phyloP scores from a whole-genome alignment of 2,797 vertebrate genomes.

The Todus mexicanus region DNA sequence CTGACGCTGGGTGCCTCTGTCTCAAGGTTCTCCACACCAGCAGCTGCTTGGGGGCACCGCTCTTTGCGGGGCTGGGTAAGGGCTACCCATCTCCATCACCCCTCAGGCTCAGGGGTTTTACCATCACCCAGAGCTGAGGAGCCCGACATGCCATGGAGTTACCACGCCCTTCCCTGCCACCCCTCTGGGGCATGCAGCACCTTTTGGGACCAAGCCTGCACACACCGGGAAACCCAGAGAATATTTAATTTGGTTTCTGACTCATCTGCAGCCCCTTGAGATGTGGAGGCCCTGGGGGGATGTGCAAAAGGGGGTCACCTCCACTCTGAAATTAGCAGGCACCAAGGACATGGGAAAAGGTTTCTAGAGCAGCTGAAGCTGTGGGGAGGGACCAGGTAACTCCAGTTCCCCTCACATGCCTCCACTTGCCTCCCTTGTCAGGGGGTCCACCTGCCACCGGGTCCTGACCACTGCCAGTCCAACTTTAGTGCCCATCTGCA shows the following conservation, averaged over 20 bases:
- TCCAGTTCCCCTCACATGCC: neutral
- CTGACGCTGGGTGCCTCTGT: neutral
- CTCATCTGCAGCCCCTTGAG: neutral
- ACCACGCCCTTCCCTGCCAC: accelerated
- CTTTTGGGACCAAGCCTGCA: neutral
- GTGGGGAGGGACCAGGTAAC: neutral
- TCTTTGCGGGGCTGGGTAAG: neutral
- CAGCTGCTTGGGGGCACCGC: neutral
- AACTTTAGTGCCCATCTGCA: neutral
- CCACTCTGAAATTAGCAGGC: constrained; percentile 39
- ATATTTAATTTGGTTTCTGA: constrained; percentile 16
- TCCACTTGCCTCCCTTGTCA: neutral
- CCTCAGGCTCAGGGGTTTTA: neutral
- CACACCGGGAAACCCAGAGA: neutral
- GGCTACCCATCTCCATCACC: neutral
- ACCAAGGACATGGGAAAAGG: constrained; percentile 19
- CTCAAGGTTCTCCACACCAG: neutral
- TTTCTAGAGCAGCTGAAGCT: constrained; percentile 33
- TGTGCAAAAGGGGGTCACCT: constrained; percentile 29
- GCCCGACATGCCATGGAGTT: accelerated
- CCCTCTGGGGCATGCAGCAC: accelerated
- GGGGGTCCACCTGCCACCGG: neutral
- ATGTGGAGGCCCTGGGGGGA: neutral
- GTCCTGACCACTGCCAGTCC: neutral
- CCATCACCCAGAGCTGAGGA: neutral